Base-by-base conservation (phyloP, 2,797 vertebrate genomes). In the Cynopterus sphinx region DNA sequence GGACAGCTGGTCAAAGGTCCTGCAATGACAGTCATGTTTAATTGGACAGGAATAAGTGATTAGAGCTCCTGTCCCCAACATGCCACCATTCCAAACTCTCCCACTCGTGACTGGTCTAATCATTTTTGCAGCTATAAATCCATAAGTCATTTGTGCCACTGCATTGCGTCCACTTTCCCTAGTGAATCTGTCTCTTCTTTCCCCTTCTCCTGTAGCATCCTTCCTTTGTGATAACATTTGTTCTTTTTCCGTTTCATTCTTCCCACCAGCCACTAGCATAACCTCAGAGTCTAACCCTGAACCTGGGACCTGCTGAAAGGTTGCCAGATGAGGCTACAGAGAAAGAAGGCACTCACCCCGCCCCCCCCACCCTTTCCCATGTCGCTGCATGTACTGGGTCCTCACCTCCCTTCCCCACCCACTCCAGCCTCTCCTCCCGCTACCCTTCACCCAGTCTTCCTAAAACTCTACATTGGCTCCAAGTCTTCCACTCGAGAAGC, bases 401-500 rank as follows among this genome's bases (percentile, higher is more conserved):
- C 8, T 68, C 41, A 15, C 24, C 36, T 39, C 7, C 8, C 57
- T 63, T 46, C 41, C 33, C 57, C 1, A 21, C 39, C 57, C 0
- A 13, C 17, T 24, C 19, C 57, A 33, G 33, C 68, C 67, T 33
- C 65, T 81, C 61, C 68, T 68, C 26, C 13, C 3, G 1, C 22
- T 74, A 22, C 26, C 31, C 0, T 77, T 73, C 84, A 17, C 31
- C 16, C 21, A 49, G 7, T 16, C 17, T 70, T 57, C 33, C 57
- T 61, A 70, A 74, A 65, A 83, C 36, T 74, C 33, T 26, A 55
- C 15, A 78, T 51, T 87, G 39, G 19, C 41, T 57, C 33, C 26
- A 87, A 12, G 9, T 87, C 57, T 87, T 78, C 86, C 57, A 55
- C 28, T 33, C n/a, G 31, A 74, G 92, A 67, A 91, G 28, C 51